Evolutionary conservation across 2,888 invertebrate genomes (phyloP).

Genomic region (Stenchaetothrips biformis): DNA sequence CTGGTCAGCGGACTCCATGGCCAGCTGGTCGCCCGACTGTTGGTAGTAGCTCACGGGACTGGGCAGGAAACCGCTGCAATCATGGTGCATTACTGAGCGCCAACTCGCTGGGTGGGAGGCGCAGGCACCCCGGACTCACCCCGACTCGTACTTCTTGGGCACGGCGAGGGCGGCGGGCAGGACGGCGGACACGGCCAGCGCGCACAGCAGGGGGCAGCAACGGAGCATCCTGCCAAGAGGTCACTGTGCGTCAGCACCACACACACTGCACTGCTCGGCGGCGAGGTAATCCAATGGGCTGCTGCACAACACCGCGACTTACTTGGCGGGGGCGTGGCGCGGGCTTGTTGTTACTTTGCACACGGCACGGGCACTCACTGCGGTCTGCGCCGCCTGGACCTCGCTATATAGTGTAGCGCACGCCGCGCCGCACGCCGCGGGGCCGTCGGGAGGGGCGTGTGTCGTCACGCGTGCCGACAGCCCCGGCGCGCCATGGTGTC

Average conservation of each 20-base stretch:
- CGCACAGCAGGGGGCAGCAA: background rate
- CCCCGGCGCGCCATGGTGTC: background rate
- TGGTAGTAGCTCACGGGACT: slow-evolving; percentile 38
- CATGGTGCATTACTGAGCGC: slow-evolving; percentile 1
- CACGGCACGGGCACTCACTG: slow-evolving; percentile 8
- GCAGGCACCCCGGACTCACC: background rate
- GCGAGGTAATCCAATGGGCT: background rate
- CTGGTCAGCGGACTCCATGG: slow-evolving; percentile 28
- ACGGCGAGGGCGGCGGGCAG: slow-evolving; percentile 16
- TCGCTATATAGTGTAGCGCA: slow-evolving; percentile 16
- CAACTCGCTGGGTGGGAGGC: background rate
- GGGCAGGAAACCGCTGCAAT: slow-evolving; percentile 36
- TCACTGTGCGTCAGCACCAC: too few relatives aligned
- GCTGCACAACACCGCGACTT: background rate
- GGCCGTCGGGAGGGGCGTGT: background rate
- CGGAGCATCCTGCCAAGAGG: background rate
- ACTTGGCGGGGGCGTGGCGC: background rate
- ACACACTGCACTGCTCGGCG: background rate
- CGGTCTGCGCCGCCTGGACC: background rate
- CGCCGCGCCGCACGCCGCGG: background rate
- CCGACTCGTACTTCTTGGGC: slow-evolving; percentile 22
- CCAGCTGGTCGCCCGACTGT: slow-evolving; percentile 31
- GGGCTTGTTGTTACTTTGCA: background rate
- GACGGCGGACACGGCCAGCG: background rate
- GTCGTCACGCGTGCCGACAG: background rate